Conservation (phyloP, 1,140 invertebrate genomes). For the Pachypsylla venusta region DNA sequence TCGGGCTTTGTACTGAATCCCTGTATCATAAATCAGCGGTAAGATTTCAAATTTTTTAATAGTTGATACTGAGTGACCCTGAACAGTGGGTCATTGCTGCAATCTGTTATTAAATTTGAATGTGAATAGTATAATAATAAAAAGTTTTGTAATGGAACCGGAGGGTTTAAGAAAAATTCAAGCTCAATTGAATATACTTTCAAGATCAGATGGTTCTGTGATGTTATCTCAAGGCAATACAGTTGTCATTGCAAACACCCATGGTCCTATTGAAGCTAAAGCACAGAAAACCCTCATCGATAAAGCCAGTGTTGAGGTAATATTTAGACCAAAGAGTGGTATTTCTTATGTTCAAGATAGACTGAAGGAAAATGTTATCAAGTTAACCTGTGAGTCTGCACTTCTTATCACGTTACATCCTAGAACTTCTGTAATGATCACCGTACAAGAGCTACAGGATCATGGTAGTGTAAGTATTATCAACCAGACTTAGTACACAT, state of each 20-base stretch:
- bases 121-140: too few relatives aligned
- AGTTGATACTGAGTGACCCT: too few relatives aligned
- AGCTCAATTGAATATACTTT: conserved; percentile 11
- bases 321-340: conserved; percentile 58
- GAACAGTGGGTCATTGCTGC: too few relatives aligned
- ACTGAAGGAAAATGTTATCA: conserved; percentile 55
- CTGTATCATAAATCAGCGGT: too few relatives aligned
- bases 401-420: conserved; percentile 56
- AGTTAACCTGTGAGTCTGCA: conserved; percentile 55
- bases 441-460: conserved; percentile 75
- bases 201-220: conserved; percentile 50
- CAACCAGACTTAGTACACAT: too few relatives aligned
- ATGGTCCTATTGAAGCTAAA: conserved; percentile 71
- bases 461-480: conserved; percentile 52
- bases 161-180: conserved; percentile 2
- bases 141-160: too few relatives aligned
- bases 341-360: conserved; percentile 47
- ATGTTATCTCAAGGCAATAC: conserved; percentile 60
- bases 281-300: conserved; percentile 59
- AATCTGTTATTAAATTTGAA: too few relatives aligned
- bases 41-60: too few relatives aligned
- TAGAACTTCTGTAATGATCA: conserved; percentile 54
- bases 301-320: conserved; percentile 59
- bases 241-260: conserved; percentile 54
- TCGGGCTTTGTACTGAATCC: too few relatives aligned